Evolutionary conservation across 1,140 invertebrate genomes (phyloP), one percentile per base, ranked within the genome.

Genomic region (Papilio glaucus): DNA sequence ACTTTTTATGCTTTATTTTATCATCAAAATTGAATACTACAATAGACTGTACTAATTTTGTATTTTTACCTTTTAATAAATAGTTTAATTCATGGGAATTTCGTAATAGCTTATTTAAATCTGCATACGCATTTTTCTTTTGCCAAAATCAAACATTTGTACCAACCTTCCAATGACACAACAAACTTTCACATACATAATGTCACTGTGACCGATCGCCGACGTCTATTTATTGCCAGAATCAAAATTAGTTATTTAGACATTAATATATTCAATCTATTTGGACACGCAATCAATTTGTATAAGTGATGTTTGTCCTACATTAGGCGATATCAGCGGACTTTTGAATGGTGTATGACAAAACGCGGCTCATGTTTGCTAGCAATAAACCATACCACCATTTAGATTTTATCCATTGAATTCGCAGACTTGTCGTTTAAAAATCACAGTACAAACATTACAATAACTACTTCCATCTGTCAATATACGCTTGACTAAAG

Each of bases 201-300:
- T 69, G 26, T 65, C 41, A 62, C n/a, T n/a, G 65, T 65, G 68
- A 71, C 67, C 37, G 61, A 71, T 71, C 18, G 73, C 5, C 63
- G 65, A 65, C 67, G 72, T 73, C 60, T 45, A 74, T 72, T 74
- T 77, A 77, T 71, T 72, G 49, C 71, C 21, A 41, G 57, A 41
- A 76, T 76, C 71, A 45, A 73, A 68, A 74, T 70, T 78, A 76
- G 70, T 53, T 57, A 72, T 72, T 77, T 49, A 67, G 45, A 71
- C 71, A 71, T 72, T 75, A 78, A 76, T 80, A 77, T 76, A 77
- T 77, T 71, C 69, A 76, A 76, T 71, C 57, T 63, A 33, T 76
- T 72, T 61, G n/a, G 74, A 77, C 71, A 71, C 77, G 75, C 75
- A 69, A 82, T 78, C 75, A 69, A 80, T 80, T 77, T 75, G 45